Evolutionary conservation across 1,140 invertebrate species (phyloP), one percentile per base, ranked within the genome.

Genomic region (Drosophila setifemur): DNA sequence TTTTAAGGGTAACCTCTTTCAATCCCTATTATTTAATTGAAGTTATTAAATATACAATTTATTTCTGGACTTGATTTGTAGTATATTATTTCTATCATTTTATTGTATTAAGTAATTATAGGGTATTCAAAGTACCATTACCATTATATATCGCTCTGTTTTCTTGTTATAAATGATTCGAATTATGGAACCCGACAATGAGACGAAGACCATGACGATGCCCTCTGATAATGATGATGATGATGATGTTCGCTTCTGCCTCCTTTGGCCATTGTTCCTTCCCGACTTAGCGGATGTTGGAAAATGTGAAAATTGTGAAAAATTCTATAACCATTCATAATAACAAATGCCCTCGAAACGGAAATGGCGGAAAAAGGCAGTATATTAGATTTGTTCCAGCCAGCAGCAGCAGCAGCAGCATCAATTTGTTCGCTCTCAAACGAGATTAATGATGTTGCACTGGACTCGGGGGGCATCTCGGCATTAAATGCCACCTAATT

Each of bases 221-320:
- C 21, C 28, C 39, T 28, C 37, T 58, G 37, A 28, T 28, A 28
- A 31, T 39, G 29, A 28, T 28, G 31, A 31, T 39, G 29, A 50
- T 58, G 33, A 49, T 58, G 47, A 43, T 48, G 44, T 54, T 64
- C 14, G 31, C 29, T 25, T 52, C 14, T 48, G 18, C 19, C 29
- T 29, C 14, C 19, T 57, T 28, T 14, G 18, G 33, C 42, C 21
- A 37, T 57, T 57, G 47, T 61, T 16, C n/a, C 8, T n/a, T n/a
- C 8, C 47, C 11, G 39, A 7, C 39, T 5, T 31, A 35, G 31
- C 54, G 45, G 39, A 33, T 69, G 73, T 64, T 73, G 57, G 73
- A 44, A 73, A 69, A 83, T 82, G 73, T 78, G 61, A 49, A 72
- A 72, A 75, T 78, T 78, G 50, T 69, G 61, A 75, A 82, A 57